Evolutionary conservation across 1,140 invertebrate genomes (phyloP), one percentile per base, ranked within the genome.

Genomic region (Drosophila pachea): DNA sequence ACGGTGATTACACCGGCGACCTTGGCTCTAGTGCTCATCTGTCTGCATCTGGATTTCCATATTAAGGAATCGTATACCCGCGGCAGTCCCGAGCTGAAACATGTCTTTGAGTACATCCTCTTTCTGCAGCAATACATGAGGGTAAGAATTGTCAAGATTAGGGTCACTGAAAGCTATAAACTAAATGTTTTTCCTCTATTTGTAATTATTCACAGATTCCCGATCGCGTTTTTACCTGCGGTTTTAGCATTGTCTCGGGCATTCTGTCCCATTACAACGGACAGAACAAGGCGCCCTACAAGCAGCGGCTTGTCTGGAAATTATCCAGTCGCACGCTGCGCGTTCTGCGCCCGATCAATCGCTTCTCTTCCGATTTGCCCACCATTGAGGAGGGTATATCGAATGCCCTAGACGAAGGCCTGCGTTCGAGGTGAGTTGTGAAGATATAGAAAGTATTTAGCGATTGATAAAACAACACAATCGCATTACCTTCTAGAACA

Each of bases 281-380:
- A 36, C 92, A 94, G 83, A 91, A 92, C 43, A 93, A 93, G 79
- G 92, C 92, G 68, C 92, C 93, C 12, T 92, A 94, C 74, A 91
- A 93, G 29, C 94, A 95, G 89, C 92, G 94, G 45, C 91, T 95
- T 49, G 93, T 94, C 59, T 95, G 94, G 94, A 90, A 92, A 78
- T 89, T 94, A 35, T 93, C 92, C 58, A 93, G 92, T 56, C 89
- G 93, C 59, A 94, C 93, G 48, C 91, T 93, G 52, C 90, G 93
- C 76, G 91, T 94, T 68, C 90, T 94, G 65, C 92, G 94, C 55
- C 94, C 94, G 3, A 95, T 94, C 54, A 94, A 94, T 84, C 93
- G 93, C 71, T 92, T 95, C 55, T 93, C 91, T 29, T 93, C 93
- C 6, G 91, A 93, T 48, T 90, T 95, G 74, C 94, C 94, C 49